These are phyloP conservation scores for Drosophila albomicans DNA, from an alignment of 1,140 invertebrate genomes.

Conservation along the genomic window DNA sequence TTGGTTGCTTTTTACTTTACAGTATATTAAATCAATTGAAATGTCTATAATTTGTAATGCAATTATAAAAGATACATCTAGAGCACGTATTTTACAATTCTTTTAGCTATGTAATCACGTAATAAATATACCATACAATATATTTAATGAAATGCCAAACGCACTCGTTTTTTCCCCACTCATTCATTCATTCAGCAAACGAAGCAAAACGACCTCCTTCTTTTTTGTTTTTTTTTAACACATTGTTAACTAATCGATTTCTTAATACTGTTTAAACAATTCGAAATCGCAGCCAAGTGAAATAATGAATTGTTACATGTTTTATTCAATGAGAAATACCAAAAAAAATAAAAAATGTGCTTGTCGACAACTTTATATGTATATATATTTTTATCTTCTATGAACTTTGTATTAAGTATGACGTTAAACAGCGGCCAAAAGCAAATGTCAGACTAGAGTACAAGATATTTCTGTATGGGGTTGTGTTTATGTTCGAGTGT, in stretches of 20 bases:
- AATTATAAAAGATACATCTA: no score
- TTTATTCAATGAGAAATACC: slow-evolving; percentile 23
- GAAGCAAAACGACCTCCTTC: neutral
- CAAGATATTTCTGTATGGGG: neutral
- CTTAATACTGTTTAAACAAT: slow-evolving; percentile 8
- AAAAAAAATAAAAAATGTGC: neutral
- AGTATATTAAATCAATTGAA: no score
- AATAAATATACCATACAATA: neutral
- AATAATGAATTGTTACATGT: slow-evolving; percentile 31
- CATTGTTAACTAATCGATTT: slow-evolving; percentile 19
- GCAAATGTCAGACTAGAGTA: slow-evolving; percentile 1
- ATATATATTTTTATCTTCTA: neutral
- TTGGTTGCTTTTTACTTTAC: no score
- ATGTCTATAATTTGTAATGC: no score
- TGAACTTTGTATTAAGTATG: slow-evolving; percentile 18
- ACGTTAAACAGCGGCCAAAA: neutral
- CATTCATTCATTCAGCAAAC: neutral
- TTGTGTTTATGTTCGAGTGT: neutral
- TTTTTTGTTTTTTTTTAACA: neutral
- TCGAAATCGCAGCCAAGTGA: neutral
- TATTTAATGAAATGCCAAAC: neutral
- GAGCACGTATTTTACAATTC: no score
- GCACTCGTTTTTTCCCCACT: neutral
- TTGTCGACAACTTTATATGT: neutral
- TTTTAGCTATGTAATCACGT: no score